Percentiles rank a stretch among this genome's conserved stretches.
phyloP scores from a whole-genome alignment of 2,797 vertebrate species.

The Clarias platycephalus region DNA sequence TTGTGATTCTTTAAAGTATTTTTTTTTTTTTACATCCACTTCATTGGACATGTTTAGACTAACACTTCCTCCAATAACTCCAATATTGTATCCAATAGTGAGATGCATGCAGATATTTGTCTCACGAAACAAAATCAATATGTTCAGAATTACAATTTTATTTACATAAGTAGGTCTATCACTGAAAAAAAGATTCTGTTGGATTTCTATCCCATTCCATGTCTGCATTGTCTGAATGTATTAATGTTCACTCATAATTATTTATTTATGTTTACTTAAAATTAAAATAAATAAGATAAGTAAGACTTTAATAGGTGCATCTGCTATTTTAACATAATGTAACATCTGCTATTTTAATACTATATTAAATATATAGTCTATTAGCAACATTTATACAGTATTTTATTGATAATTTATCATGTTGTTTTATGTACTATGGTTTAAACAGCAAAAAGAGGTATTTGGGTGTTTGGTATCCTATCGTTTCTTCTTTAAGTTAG shows the following conservation, averaged over 20 bases:
- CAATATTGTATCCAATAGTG: neutral
- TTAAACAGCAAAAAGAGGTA: neutral
- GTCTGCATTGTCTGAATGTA: no score
- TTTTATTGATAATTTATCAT: neutral
- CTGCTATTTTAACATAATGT: no score
- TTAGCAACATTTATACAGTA: neutral
- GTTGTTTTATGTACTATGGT: neutral
- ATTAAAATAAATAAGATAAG: no score
- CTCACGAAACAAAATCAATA: neutral
- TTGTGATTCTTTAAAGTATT: neutral
- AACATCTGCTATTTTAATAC: no score
- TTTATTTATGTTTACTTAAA: no score
- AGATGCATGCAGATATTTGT: neutral
- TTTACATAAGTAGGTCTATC: neutral
- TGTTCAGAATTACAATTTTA: neutral
- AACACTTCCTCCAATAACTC: neutral
- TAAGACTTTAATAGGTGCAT: no score
- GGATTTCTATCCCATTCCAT: no score
- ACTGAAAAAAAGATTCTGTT: no score
- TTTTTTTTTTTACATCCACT: neutral
- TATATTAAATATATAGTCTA: no score
- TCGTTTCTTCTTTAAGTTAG: neutral
- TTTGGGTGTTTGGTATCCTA: neutral
- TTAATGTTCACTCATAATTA: no score
- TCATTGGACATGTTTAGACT: neutral